phyloP scores from a whole-genome alignment of 2,113 vertebrate genomes.

The Lonchura striata region DNA sequence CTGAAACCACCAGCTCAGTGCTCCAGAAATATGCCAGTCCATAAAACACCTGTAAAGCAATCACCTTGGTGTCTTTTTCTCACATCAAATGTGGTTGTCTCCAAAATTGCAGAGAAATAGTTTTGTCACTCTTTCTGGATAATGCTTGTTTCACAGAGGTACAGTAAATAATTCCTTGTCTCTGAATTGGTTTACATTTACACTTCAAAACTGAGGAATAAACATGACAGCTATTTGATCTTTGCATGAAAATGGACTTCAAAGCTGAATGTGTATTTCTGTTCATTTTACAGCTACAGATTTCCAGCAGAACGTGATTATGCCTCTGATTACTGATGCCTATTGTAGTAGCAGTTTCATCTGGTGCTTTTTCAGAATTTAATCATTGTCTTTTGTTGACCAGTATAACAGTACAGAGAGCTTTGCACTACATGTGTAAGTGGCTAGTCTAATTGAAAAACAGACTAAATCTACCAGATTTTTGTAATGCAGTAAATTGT shows the following conservation, averaged over 20 bases:
- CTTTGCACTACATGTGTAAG: constrained; percentile 72
- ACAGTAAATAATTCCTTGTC: constrained; percentile 72
- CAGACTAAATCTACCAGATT: constrained; percentile 78
- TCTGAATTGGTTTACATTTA: constrained; percentile 77
- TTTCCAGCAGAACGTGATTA: constrained; percentile 78
- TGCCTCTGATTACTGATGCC: constrained; percentile 76
- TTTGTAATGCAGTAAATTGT: constrained; percentile 82
- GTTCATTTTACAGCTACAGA: constrained; percentile 72
- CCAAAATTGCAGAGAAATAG: constrained; percentile 8
- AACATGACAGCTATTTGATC: constrained; percentile 81
- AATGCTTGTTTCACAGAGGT: neutral
- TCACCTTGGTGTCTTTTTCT: neutral
- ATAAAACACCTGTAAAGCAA: neutral
- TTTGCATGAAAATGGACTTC: constrained; percentile 84
- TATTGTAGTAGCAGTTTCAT: constrained; percentile 82
- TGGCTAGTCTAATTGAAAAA: constrained; percentile 86
- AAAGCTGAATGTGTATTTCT: constrained; percentile 74
- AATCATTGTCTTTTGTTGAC: constrained; percentile 93
- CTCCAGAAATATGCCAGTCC: neutral
- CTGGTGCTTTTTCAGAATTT: constrained; percentile 81
- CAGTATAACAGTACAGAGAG: constrained; percentile 82
- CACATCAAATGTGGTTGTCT: neutral
- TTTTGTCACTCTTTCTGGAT: constrained; percentile 13
- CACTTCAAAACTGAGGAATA: constrained; percentile 76
- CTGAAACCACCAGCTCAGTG: neutral